Percentiles rank a stretch among this genome's conserved stretches.
phyloP scores from a whole-genome alignment of 2,888 invertebrate species.

The Agriopis leucophaearia region DNA sequence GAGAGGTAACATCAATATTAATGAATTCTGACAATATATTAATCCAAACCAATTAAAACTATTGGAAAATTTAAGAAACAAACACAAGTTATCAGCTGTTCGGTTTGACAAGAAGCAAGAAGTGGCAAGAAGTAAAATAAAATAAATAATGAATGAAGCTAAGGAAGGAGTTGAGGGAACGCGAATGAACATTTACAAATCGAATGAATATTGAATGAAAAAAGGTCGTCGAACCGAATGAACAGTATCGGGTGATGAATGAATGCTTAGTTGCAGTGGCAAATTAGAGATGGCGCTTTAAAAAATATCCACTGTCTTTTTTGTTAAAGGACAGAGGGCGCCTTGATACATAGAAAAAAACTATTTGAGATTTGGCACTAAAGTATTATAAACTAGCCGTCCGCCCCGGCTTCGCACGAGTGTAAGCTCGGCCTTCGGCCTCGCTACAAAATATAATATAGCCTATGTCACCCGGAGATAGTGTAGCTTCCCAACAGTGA shows the following conservation, averaged over 20 bases:
- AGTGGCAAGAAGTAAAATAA: slow-evolving; percentile 36
- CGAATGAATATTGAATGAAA: slow-evolving; percentile 7
- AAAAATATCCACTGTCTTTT: neutral
- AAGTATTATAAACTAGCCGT: no score
- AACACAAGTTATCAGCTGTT: slow-evolving; percentile 50
- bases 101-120: slow-evolving; percentile 41
- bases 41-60: neutral
- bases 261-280: neutral
- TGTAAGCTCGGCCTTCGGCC: no score
- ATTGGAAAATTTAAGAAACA: slow-evolving; percentile 6
- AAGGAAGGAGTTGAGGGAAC: neutral
- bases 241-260: neutral
- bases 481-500: no score
- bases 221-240: slow-evolving; percentile 23
- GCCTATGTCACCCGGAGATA: no score
- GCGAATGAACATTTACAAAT: slow-evolving; percentile 15
- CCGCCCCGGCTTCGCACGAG: no score
- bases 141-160: slow-evolving; percentile 10
- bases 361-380: no score
- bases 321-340: neutral
- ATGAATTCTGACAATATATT: neutral
- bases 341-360: neutral
- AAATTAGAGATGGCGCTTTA: slow-evolving; percentile 33
- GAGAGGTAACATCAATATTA: neutral
- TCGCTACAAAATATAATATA: no score